phyloP scores from a whole-genome alignment of 2,797 vertebrate species.

The Otolemur crassicaudatus region DNA sequence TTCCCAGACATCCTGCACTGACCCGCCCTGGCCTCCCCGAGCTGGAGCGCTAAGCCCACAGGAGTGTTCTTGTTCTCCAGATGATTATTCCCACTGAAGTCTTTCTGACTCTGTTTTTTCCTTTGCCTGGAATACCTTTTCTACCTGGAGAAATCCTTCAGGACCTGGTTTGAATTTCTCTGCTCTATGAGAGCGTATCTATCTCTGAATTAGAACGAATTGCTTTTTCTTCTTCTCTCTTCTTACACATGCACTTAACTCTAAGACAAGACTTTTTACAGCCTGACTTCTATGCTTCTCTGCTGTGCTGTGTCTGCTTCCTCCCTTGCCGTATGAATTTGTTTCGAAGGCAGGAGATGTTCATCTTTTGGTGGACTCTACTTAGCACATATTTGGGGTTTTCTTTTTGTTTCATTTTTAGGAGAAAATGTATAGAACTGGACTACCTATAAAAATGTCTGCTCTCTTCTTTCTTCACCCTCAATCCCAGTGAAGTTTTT shows the following conservation, averaged over 20 bases:
- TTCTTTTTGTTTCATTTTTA: background rate
- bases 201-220: background rate
- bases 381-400: background rate
- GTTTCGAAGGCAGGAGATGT: background rate
- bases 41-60: background rate
- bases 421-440: background rate
- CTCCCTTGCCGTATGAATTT: background rate
- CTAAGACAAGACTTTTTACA: background rate
- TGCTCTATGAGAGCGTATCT: background rate
- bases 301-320: background rate
- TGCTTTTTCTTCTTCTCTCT: background rate
- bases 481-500: background rate
- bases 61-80: background rate
- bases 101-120: background rate
- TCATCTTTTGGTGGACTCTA: background rate
- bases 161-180: background rate
- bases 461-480: background rate
- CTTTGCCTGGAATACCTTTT: background rate
- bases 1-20: background rate
- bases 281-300: background rate
- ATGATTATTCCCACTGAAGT: background rate
- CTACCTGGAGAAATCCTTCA: background rate
- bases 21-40: background rate
- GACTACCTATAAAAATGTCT: background rate
- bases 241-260: background rate